Evolutionary conservation across 2,113 vertebrate species (phyloP), one percentile per base, ranked within the genome.

Genomic region (Microcebus griseorufus): DNA sequence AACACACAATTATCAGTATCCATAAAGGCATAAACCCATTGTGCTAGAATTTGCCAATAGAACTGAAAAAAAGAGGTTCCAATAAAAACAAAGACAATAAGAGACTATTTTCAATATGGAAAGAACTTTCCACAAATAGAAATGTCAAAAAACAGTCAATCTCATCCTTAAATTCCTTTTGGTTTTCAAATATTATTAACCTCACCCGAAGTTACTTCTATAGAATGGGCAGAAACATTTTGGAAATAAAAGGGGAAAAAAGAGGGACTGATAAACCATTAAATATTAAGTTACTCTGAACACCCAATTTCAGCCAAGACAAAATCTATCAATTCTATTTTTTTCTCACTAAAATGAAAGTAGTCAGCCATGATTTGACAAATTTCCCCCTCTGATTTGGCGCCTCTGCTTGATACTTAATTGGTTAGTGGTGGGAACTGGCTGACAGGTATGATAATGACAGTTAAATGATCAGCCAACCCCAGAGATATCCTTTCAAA

Each of bases 241-340:
- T 76, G 1, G 95, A 96, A 81, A 17, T n/a, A 27, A 1, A 8
- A 8, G 0, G 10, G 3, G 4, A 20, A 85, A 65, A 69, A 13
- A 45, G 3, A 34, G 12, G 11, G 16, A 64, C 25, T 78, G 48
- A 78, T 85, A 84, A 92, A 37, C 51, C 55, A 22, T 3, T 39
- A 39, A 55, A 87, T 45, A 95, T 90, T 88, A 85, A 94, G 37
- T 64, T 90, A 88, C 48, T 78, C 34, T 69, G 80, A 92, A 70
- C 83, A 97, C 29, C 9, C 60, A 88, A 81, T 65, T 93, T 94
- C 39, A 78, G 42, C 58, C 39, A 51, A 93, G 69, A 83, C 81
- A 96, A 96, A 95, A 94, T 90, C 73, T 48, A 90, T 90, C 90
- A 93, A 51, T 20, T 93, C 51, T 73, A 75, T 72, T 39, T 96